Evolutionary conservation across 2,888 invertebrate genomes (phyloP), one percentile per base, ranked within the genome.

Genomic region (Entomobrya proxima): DNA sequence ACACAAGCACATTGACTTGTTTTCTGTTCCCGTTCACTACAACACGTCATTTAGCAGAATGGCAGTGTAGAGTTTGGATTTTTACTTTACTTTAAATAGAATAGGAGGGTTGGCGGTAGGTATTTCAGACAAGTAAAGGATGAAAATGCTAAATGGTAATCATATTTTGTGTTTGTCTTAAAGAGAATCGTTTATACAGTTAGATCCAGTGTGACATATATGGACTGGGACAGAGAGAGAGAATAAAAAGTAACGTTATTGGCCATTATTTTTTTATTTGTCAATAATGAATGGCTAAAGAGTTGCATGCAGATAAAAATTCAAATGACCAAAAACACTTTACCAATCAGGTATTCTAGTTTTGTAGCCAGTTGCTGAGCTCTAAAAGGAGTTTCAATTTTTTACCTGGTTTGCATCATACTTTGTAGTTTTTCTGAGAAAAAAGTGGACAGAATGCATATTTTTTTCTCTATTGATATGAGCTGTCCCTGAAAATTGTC

Each of bases 401-500:
- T 75, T 75, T 27, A 47, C 27, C 2, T 15, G 27, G 18, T 11
- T 40, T 24, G 6, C 13, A 1, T 4, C 21, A 13, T 44, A 44
- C 24, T 40, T 40, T 40, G 9, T 40, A 2, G 24, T 37, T 67
- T 64, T 67, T 67, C 37, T 21, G 1, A 37, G 37, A 32, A 67
- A 67, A n/a, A n/a, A 67, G 64, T 64, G 58, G n/a, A 27, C 55
- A 55, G 64, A 69, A 64, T 69, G 69, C 40, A 69, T 5, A n/a
- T 44, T 72, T 72, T 24, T 47, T n/a, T 35, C 27, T 7, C 15
- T n/a, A n/a, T n/a, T n/a, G n/a, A n/a, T n/a, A n/a, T n/a, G n/a
- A n/a, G 6, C 2, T 79, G 85, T 85, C 85, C 85, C 80, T 85
- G 85, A 85, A 78, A 72, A 35, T 32, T 78, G 75, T 80, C 85